These are phyloP conservation scores for Sphaerophoria rueppellii DNA, from an alignment of 2,888 invertebrate genomes.

Conservation along the genomic window DNA sequence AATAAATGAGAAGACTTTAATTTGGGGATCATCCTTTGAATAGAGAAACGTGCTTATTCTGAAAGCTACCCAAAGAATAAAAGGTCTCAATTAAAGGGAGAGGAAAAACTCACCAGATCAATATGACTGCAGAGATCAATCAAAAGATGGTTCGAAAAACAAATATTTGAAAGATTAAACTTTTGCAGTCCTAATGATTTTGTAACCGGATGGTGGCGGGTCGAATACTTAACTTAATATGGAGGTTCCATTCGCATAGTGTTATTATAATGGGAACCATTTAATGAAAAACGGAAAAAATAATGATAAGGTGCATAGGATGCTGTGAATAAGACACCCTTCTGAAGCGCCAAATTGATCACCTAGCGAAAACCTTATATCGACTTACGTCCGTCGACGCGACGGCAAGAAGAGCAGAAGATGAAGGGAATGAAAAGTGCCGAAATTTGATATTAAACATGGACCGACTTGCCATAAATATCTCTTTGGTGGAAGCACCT, in stretches of 20 bases:
- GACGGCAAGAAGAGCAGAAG: conserved; percentile 15
- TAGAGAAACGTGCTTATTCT: conserved; percentile 55
- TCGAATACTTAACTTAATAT: conserved; percentile 81
- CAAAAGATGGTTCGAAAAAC: conserved; percentile 51
- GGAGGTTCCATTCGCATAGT: conserved; percentile 77
- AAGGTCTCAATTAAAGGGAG: conserved; percentile 43
- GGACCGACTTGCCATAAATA: conserved; percentile 34
- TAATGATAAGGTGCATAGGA: conserved; percentile 6
- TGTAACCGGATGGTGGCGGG: conserved; percentile 72
- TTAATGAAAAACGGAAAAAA: conserved; percentile 7
- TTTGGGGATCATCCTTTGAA: conserved; percentile 43
- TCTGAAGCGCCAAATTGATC: conserved; percentile 82
- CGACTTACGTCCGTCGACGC: conserved; percentile 55
- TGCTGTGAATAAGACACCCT: conserved; percentile 78
- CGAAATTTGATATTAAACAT: conserved; percentile 53
- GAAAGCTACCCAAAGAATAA: conserved; percentile 48
- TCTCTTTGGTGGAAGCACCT: too few species aligned
- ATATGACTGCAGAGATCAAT: conserved; percentile 64
- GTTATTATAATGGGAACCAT: conserved; percentile 58
- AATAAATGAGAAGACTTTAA: conserved; percentile 55
- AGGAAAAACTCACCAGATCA: conserved; percentile 51
- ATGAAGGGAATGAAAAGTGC: conserved; percentile 20
- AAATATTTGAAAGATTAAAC: conserved; percentile 42
- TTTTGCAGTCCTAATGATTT: conserved; percentile 67
- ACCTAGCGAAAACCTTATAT: conserved; percentile 77